Conservation (phyloP, 2,888 invertebrate species). For the Drosophila barbarae region DNA sequence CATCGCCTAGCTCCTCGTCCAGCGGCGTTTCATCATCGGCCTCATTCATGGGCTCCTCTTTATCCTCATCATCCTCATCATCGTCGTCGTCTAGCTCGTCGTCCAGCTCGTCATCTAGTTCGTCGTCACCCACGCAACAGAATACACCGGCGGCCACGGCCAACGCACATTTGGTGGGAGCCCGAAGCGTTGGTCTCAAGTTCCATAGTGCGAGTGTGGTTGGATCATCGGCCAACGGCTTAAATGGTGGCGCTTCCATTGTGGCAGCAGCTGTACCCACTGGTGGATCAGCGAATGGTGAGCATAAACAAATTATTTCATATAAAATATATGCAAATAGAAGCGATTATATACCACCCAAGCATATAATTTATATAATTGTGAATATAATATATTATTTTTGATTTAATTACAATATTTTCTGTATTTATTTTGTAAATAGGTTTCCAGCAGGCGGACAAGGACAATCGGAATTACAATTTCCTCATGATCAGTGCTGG, state of each 20-base stretch:
- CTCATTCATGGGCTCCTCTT: slow-evolving; percentile 55
- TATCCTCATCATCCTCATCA: slow-evolving; percentile 30
- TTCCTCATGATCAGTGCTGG: slow-evolving; percentile 63
- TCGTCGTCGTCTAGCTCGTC: slow-evolving; percentile 52
- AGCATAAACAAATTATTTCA: background rate
- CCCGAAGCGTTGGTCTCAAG: slow-evolving; percentile 49
- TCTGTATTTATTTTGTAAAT: background rate
- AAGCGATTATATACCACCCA: no score
- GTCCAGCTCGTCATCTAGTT: slow-evolving; percentile 52
- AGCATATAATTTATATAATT: no score
- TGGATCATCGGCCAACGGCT: slow-evolving; percentile 39
- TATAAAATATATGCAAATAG: background rate
- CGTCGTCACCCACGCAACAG: slow-evolving; percentile 68
- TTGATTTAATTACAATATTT: background rate
- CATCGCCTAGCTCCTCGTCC: slow-evolving; percentile 78
- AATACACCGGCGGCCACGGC: slow-evolving; percentile 20
- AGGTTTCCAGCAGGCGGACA: slow-evolving; percentile 64
- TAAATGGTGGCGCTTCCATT: slow-evolving; percentile 60
- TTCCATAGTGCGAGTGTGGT: slow-evolving; percentile 39
- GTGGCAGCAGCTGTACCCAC: slow-evolving; percentile 63
- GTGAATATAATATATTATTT: no score
- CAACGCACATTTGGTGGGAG: slow-evolving; percentile 50
- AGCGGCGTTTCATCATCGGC: slow-evolving; percentile 78
- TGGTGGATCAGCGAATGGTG: slow-evolving; percentile 66
- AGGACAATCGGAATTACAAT: slow-evolving; percentile 63